phyloP scores from a whole-genome alignment of 2,888 invertebrate genomes.

The Lasiommata megera region DNA sequence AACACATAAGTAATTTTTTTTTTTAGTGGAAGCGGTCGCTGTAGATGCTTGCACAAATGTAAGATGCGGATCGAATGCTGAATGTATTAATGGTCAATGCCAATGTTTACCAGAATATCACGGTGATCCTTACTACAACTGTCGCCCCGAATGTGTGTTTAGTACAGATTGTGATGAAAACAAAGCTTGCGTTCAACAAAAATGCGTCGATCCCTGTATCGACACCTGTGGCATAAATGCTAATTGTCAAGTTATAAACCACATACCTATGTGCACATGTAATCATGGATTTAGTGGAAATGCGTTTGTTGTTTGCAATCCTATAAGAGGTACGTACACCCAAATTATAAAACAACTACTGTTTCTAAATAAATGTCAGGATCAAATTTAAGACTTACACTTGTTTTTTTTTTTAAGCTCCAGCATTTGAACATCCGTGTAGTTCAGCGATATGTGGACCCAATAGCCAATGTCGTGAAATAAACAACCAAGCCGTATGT shows the following conservation, averaged over 20 bases:
- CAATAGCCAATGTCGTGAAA: constrained; percentile 84
- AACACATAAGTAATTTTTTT: too few relatives aligned
- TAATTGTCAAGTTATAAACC: constrained; percentile 82
- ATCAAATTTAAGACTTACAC: background rate
- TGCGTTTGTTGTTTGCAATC: constrained; percentile 69
- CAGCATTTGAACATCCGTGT: constrained; percentile 79
- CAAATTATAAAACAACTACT: background rate
- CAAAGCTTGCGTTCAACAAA: constrained; percentile 87
- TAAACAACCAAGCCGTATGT: constrained; percentile 86
- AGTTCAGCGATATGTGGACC: constrained; percentile 88
- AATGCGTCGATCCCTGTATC: constrained; percentile 88
- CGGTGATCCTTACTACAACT: constrained; percentile 88
- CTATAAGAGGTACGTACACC: constrained; percentile 75
- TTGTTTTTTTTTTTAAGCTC: constrained; percentile 40
- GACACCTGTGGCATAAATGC: constrained; percentile 86
- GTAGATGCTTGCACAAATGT: constrained; percentile 86
- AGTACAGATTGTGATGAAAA: constrained; percentile 86
- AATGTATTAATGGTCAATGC: constrained; percentile 85
- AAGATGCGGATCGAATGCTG: constrained; percentile 85
- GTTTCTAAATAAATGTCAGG: background rate
- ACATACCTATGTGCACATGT: constrained; percentile 86
- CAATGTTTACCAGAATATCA: constrained; percentile 86
- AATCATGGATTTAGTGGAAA: constrained; percentile 84
- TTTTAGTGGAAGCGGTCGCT: constrained; percentile 57
- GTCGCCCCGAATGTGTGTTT: constrained; percentile 89